A percentile compares a stretch with the other conserved stretches of the same genome.
phyloP scores from a whole-genome alignment of 1,140 invertebrate species.

The Brachionus sp. region DNA sequence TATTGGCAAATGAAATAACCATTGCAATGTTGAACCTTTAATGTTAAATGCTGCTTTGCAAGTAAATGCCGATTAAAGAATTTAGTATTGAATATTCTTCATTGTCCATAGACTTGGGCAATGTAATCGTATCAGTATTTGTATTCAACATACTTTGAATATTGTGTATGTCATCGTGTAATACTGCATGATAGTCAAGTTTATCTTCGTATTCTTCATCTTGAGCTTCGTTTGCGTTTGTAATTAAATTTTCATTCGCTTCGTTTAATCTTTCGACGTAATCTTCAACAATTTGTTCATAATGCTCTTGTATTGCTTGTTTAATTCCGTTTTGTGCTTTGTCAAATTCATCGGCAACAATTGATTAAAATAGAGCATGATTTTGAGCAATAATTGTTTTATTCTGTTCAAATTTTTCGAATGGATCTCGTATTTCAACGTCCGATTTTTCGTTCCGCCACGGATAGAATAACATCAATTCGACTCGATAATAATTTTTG shows the following conservation, averaged over 20 bases:
- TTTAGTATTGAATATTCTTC: not conserved
- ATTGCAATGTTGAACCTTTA: not conserved
- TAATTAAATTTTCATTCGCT: not conserved
- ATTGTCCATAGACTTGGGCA: not conserved
- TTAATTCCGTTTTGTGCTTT: not conserved
- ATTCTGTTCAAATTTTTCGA: not conserved
- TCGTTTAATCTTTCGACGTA: not conserved
- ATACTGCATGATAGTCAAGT: not conserved
- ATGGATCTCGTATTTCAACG: not conserved
- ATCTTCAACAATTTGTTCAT: not conserved
- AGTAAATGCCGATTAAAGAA: not conserved
- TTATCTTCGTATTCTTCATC: not conserved
- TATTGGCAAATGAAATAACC: not conserved
- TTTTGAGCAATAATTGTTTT: not conserved
- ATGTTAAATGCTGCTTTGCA: constrained; percentile 5
- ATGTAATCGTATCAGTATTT: not conserved
- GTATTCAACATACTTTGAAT: not conserved
- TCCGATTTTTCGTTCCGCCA: not conserved
- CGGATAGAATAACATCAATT: not conserved
- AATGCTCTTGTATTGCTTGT: not conserved
- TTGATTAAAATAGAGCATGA: not conserved
- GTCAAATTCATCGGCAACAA: not conserved
- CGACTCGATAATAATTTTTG: not conserved
- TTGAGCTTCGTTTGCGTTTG: not conserved
- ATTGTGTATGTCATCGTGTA: not conserved